Evolutionary conservation across 1,140 invertebrate genomes (phyloP), one percentile per base, ranked within the genome.

Genomic region (Venturia canescens): DNA sequence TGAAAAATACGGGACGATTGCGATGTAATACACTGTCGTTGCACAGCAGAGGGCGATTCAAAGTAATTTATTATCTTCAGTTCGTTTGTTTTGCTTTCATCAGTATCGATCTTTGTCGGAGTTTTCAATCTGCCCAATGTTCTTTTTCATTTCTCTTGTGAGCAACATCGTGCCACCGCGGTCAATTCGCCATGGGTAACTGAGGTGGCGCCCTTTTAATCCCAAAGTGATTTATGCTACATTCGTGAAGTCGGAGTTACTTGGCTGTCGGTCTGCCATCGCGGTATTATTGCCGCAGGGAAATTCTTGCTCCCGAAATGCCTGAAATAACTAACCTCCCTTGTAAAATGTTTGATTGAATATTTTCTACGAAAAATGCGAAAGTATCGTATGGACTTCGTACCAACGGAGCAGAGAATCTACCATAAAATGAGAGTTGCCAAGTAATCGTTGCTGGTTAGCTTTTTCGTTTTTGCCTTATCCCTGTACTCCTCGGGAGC

Each of bases 381-480:
- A 27, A 53, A 26, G 48, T 23, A 23, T 23, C 27, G 29, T 27
- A 23, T 63, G 60, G n/a, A 53, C 16, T n/a, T n/a, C n/a, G n/a
- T n/a, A n/a, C n/a, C n/a, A n/a, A n/a, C n/a, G n/a, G n/a, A 53
- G 5, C 4, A 7, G 1, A 21, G 6, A n/a, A 53, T 80, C 70
- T 79, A 44, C 44, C 23, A 27, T 80, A 83, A 81, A 79, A 80
- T 81, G 82, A 75, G 60, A 76, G 78, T 84, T 84, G 70, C 74
- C 66, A n/a, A 57, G 44, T 57, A 29, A 69, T 83, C 80, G 44
- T 77, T 83, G 70, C 13, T 23, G 26, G 50, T 38, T 15, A 34
- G 50, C 16, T 16, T 66, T 29, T 48, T 18, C 29, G 2, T 18
- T 57, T 21, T 76, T 63, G 7, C 23, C 6, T 63, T 76, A 18